Conservation (phyloP, 2,888 invertebrate species). For the Acanthosepion pharaonis region DNA sequence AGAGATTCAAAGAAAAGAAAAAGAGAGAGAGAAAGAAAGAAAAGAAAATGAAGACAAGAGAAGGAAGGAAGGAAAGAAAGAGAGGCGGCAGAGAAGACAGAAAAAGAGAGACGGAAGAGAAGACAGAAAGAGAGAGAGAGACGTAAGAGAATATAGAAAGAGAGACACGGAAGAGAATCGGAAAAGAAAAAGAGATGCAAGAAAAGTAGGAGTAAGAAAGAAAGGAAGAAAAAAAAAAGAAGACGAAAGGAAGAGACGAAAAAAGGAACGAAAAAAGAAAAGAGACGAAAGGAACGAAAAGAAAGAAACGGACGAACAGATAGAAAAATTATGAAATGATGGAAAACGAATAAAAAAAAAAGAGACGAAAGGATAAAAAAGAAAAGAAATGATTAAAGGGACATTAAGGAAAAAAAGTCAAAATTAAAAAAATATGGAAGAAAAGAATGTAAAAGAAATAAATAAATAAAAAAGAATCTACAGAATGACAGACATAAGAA, state of each 20-base stretch:
- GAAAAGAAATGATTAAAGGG: neutral
- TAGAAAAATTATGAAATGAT: neutral
- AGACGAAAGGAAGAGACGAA: neutral
- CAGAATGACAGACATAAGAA: neutral
- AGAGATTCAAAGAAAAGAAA: neutral
- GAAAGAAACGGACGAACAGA: neutral
- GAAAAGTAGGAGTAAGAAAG: neutral
- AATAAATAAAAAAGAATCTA: neutral
- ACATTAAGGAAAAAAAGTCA: neutral
- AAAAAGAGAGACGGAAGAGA: no score
- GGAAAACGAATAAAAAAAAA: neutral
- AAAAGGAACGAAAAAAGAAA: neutral
- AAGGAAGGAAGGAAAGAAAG: neutral
- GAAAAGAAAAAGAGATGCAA: neutral
- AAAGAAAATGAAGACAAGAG: neutral
- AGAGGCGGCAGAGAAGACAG: neutral
- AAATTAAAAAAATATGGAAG: rapidly evolving
- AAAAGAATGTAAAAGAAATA: neutral
- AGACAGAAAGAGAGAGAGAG: neutral
- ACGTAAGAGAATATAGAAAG: neutral
- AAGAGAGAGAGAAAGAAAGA: neutral
- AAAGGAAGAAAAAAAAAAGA: no score
- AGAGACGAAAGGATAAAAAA: neutral
- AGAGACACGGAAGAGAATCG: neutral
- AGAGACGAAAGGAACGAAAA: neutral